These are phyloP conservation scores for Brachypterus glaber DNA, from an alignment of 2,888 invertebrate species.

Conservation along the genomic window DNA sequence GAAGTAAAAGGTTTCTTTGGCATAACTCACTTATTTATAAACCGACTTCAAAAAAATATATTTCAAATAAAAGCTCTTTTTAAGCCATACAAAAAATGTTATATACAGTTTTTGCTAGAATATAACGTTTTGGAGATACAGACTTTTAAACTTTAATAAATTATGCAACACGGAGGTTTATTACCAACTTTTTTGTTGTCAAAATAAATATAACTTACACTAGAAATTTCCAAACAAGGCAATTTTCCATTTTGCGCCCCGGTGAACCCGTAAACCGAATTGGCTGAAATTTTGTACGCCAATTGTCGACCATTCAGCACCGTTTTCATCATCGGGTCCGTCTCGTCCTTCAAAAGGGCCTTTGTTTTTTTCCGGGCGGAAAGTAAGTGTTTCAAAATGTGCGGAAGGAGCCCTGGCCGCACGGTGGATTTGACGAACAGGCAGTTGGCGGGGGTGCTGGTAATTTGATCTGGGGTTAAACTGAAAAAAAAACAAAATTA, in stretches of 20 bases:
- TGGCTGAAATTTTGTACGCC: conserved; percentile 96
- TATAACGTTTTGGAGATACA: too few relatives aligned
- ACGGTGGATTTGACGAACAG: conserved; percentile 81
- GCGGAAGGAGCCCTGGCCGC: conserved; percentile 86
- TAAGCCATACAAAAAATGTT: too few relatives aligned
- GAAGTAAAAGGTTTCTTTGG: too few relatives aligned
- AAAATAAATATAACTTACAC: conserved; percentile 42
- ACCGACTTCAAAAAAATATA: too few relatives aligned
- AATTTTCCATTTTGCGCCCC: conserved; percentile 96
- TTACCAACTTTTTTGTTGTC: too few relatives aligned
- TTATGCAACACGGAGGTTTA: too few relatives aligned
- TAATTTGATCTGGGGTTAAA: conserved; percentile 61
- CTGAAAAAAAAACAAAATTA: conserved; percentile 27
- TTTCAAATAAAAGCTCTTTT: too few relatives aligned
- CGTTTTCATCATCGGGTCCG: conserved; percentile 85
- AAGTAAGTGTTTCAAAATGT: conserved; percentile 87
- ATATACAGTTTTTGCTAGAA: too few relatives aligned
- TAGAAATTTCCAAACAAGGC: conserved; percentile 91
- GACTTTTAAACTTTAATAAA: too few relatives aligned
- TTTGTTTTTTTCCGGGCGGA: conserved; percentile 91
- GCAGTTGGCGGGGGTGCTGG: conserved; percentile 83
- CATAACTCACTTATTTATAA: too few relatives aligned
- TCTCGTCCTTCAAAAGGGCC: conserved; percentile 87
- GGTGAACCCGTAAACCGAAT: conserved; percentile 99
- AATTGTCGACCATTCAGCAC: conserved; percentile 94